Evolutionary conservation across 2,113 vertebrate species (phyloP), one percentile per base, ranked within the genome.

Genomic region (Cromileptes altivelis): DNA sequence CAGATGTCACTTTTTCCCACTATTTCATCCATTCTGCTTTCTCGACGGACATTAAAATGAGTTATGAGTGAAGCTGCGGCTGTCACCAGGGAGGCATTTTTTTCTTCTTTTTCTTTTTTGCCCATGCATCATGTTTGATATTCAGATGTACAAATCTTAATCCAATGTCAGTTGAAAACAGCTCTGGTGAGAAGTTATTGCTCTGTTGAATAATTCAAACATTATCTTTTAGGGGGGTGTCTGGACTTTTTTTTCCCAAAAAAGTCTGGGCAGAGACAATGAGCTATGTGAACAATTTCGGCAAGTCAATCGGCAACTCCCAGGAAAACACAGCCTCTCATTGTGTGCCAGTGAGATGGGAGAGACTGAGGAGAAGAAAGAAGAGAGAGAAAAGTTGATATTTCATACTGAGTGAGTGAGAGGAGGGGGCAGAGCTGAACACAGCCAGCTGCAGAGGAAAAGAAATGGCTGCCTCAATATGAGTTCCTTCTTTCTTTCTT

Each of bases 221-320:
- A 71, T 89, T 68, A 78, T 84, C 74, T 84, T 91, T 78, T 23
- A 27, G 62, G 69, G 65, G 75, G 85, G 65, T 25, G 80, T 60
- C 50, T 72, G 74, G 12, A 52, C 45, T 67, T 57, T 82, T 63
- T 49, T 53, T 55, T n/a, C 19, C 27, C 65, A 7, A 50, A 87
- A 87, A 89, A 69, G 88, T 89, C 87, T 89, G 86, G 88, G 76
- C 82, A 89, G 79, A 86, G 81, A 92, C 90, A 95, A 91, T 93
- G 87, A 92, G 91, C 91, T 93, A 75, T 86, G 91, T 70, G 91
- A 82, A 90, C 91, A 84, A 90, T 90, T 92, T 91, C 62, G 12
- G 75, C 74, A 57, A 94, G 90, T 93, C 92, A 86, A 90, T 91
- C 69, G 78, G 81, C 86, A 76, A 92, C 91, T 91, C 91, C 89